Base-by-base conservation (phyloP, 2,113 vertebrate genomes). In the Bufo bufo region DNA sequence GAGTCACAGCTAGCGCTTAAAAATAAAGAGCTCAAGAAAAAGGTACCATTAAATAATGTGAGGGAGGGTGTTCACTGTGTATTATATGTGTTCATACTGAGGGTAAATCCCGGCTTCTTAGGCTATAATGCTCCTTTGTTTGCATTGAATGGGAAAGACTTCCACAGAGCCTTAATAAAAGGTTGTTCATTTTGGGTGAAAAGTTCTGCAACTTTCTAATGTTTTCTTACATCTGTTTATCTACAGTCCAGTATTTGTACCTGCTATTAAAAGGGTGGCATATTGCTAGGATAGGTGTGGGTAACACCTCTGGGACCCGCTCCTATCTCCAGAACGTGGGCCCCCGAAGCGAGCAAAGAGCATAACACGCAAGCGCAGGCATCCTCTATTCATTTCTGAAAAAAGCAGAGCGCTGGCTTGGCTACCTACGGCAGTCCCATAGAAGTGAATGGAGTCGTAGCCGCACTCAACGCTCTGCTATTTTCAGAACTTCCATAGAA, bases 1-100 rank as follows among this genome's bases (percentile, higher is more conserved):
- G 97, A 98, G 87, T 92, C 94, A 8, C 96, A 96, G 87, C 93
- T 97, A n/a, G 54, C 90, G 0, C 93, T 93, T 3, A 95, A 92
- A 92, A 92, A 95, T 86, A 90, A 94, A 84, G 95, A 97, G 2
- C 91, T 98, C 84, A 91, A 93, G 20, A 91, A 91, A 79, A 96
- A 95, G 95, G 97, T 97, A 78, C 75, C 43, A 4, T 74, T 33
- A 45, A 71, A 43, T 3, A 6, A 47, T 47, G 43, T 8, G 45
- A 19, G 43, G 14, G 11, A 4, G 13, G 5, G 12, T n/a, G n/a
- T n/a, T 33, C 33, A 33, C 33, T 33, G 33, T 4, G n/a, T 16
- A 3, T 33, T 33, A 16, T 3, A 1, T 23, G 66, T 3, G 9
- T 8, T 71, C 4, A 66, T 56, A n/a, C 50, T 13, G 49, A 54